Percentiles rank a stretch among this genome's conserved stretches.
phyloP scores from a whole-genome alignment of 1,140 invertebrate genomes.

The Nasonia giraulti region DNA sequence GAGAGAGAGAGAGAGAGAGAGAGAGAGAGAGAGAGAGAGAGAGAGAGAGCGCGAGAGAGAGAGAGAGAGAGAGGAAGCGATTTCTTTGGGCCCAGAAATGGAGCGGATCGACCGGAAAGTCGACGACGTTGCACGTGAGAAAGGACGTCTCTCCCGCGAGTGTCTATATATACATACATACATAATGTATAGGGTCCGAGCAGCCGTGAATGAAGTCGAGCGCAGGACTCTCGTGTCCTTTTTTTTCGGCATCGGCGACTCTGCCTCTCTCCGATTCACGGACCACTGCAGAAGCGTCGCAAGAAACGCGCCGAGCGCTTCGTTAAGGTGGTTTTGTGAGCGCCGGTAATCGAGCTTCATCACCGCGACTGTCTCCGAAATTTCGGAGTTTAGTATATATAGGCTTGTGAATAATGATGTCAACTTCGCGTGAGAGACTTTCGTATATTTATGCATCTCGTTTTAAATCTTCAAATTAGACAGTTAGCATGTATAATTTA shows the following conservation, averaged over 20 bases:
- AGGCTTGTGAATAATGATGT: too few relatives aligned
- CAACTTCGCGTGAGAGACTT: too few relatives aligned
- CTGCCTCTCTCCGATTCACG: slow-evolving; percentile 14
- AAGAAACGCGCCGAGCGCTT: slow-evolving; percentile 27
- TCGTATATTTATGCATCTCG: too few relatives aligned
- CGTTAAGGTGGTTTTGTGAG: slow-evolving; percentile 8
- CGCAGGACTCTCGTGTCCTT: background rate
- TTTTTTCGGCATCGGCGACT: background rate
- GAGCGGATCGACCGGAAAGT: slow-evolving; percentile 42
- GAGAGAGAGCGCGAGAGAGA: slow-evolving; percentile 13
- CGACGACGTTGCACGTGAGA: slow-evolving; percentile 48
- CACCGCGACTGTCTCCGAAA: too few relatives aligned
- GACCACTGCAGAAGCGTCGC: slow-evolving; percentile 3
- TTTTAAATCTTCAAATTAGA: too few relatives aligned
- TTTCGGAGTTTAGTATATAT: too few relatives aligned
- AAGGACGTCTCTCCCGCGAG: slow-evolving; percentile 53
- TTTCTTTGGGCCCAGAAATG: slow-evolving; percentile 36
- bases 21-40: slow-evolving; percentile 14
- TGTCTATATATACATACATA: background rate
- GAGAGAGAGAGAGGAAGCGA: slow-evolving; percentile 7
- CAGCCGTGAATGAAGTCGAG: slow-evolving; percentile 29
- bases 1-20: slow-evolving; percentile 13
- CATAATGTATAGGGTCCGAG: background rate
- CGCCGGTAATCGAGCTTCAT: too few relatives aligned
- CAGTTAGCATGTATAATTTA: too few relatives aligned